Conservation (phyloP, 2,888 invertebrate genomes). For the Habrosyne pyritoides region DNA sequence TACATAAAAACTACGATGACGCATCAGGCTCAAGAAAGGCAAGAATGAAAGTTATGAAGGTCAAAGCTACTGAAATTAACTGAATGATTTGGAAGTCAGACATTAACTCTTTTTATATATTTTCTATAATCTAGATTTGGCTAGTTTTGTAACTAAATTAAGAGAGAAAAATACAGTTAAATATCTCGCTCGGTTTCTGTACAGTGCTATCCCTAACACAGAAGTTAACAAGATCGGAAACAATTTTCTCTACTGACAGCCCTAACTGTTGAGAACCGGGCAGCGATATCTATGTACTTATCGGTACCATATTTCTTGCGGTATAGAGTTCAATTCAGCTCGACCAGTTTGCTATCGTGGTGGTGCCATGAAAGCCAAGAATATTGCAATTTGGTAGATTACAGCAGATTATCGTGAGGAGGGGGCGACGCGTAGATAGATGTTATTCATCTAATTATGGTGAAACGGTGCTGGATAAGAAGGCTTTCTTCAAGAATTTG, state of each 20-base stretch:
- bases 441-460: slow-evolving; percentile 57
- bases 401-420: slow-evolving; percentile 42
- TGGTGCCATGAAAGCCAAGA: slow-evolving; percentile 34
- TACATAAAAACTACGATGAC: too few species aligned
- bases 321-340: slow-evolving; percentile 29
- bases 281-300: slow-evolving; percentile 16
- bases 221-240: slow-evolving; percentile 60
- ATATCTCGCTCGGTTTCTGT: not conserved
- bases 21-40: too few species aligned
- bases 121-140: too few species aligned
- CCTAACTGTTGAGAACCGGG: slow-evolving; percentile 36
- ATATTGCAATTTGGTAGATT: slow-evolving; percentile 51
- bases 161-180: not conserved
- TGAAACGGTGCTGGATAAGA: slow-evolving; percentile 31
- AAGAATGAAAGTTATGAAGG: too few species aligned
- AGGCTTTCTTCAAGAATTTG: slow-evolving; percentile 7
- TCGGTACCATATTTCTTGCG: slow-evolving; percentile 14
- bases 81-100: too few species aligned
- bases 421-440: slow-evolving; percentile 23
- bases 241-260: slow-evolving; percentile 54
- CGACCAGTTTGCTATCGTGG: slow-evolving; percentile 1
- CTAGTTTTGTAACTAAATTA: not conserved
- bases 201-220: slow-evolving; percentile 33
- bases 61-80: too few species aligned
- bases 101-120: too few species aligned